A percentile compares a stretch with the other conserved stretches of the same genome.
Conservation (phyloP, 2,113 vertebrate species). For the Microcebus jonahi region DNA sequence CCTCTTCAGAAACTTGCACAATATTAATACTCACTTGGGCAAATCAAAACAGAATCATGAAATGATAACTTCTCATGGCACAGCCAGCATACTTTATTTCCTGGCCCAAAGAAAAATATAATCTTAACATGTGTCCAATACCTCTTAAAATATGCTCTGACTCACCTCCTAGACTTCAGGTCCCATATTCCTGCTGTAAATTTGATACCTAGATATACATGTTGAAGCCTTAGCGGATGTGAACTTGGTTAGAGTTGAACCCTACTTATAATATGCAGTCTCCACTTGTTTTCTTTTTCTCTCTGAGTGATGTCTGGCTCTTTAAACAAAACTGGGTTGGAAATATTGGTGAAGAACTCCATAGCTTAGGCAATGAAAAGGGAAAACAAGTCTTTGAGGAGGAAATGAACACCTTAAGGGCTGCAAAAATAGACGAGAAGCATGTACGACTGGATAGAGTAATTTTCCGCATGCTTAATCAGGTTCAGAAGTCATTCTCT, state of each 20-base stretch:
- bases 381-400: neutral
- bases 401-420: neutral
- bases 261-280: neutral
- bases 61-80: constrained; percentile 56
- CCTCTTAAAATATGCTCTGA: constrained; percentile 42
- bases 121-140: constrained; percentile 17
- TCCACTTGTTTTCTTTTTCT: neutral
- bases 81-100: neutral
- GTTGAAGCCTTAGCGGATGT: neutral
- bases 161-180: constrained; percentile 3
- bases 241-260: neutral
- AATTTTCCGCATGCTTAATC: neutral
- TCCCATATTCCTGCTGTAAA: neutral
- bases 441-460: neutral
- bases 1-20: neutral
- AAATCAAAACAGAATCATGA: constrained; percentile 31
- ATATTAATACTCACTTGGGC: neutral
- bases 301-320: constrained; percentile 6
- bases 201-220: neutral
- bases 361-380: neutral
- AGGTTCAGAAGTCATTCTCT: neutral
- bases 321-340: neutral
- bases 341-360: neutral
- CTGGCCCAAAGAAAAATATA: constrained; percentile 25
- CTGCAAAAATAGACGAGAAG: neutral